Evolutionary conservation across 2,113 vertebrate species (phyloP).

Genomic region (Nothobranchius furzeri): DNA sequence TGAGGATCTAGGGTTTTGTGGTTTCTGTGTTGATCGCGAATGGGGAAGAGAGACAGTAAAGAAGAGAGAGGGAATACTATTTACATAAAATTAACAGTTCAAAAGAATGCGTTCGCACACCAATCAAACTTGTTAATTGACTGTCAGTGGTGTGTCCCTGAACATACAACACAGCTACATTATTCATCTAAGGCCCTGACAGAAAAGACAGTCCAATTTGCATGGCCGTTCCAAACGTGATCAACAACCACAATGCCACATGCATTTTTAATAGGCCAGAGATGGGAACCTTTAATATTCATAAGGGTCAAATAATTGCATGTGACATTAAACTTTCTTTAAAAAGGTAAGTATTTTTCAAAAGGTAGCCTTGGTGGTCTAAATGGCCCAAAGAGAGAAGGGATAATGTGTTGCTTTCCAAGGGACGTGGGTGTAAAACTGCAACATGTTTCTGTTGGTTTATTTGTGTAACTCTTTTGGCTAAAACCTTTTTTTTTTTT

Average conservation of each 20-base stretch:
- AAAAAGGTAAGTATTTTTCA: slow-evolving; percentile 77
- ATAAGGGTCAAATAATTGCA: slow-evolving; percentile 93
- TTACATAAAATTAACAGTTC: slow-evolving; percentile 99
- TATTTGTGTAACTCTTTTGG: slow-evolving; percentile 6
- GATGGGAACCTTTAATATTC: slow-evolving; percentile 93
- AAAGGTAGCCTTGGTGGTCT: slow-evolving; percentile 57
- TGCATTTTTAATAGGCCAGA: slow-evolving; percentile 96
- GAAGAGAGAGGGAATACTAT: slow-evolving; percentile 89
- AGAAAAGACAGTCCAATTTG: slow-evolving; percentile 99
- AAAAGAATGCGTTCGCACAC: slow-evolving; percentile 99
- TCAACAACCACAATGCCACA: slow-evolving; percentile 98
- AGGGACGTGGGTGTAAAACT: slow-evolving; percentile 31
- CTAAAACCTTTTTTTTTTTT: background rate
- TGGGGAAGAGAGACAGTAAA: slow-evolving; percentile 79
- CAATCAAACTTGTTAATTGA: slow-evolving; percentile 99
- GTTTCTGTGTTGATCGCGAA: slow-evolving; percentile 87
- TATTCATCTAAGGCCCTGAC: slow-evolving; percentile 96
- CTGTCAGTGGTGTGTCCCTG: slow-evolving; percentile 98
- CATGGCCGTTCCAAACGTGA: slow-evolving; percentile 99
- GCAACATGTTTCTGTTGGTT: slow-evolving; percentile 19
- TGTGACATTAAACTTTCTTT: slow-evolving; percentile 86
- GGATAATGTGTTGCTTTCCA: slow-evolving; percentile 13
- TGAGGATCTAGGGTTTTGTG: slow-evolving; percentile 75
- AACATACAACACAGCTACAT: slow-evolving; percentile 98
- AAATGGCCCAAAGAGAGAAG: slow-evolving; percentile 67